These are phyloP conservation scores for Neosilurus mollespiculum DNA, from an alignment of 2,797 vertebrate species.

Conservation along the genomic window DNA sequence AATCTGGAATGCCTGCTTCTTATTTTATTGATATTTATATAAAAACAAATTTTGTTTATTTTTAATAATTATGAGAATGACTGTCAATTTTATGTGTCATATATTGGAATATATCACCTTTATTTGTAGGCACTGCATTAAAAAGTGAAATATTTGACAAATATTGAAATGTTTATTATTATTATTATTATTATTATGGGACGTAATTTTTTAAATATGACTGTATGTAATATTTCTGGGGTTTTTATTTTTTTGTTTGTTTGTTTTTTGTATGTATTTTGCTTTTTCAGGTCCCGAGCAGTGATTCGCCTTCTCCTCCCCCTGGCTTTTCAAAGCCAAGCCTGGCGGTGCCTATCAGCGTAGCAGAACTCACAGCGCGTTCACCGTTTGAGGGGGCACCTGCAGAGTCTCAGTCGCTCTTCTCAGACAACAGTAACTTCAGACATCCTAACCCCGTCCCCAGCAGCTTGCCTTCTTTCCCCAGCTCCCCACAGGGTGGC, in stretches of 20 bases:
- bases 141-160: too few relatives aligned
- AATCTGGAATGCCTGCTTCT: too few relatives aligned
- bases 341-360: constrained; percentile 80
- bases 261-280: background rate
- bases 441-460: constrained; percentile 86
- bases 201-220: background rate
- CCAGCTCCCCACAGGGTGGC: constrained; percentile 81
- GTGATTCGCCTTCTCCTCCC: constrained; percentile 82
- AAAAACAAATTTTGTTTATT: too few relatives aligned
- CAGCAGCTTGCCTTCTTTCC: constrained; percentile 82
- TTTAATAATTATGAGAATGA: too few relatives aligned
- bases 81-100: too few relatives aligned
- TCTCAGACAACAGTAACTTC: constrained; percentile 84
- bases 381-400: constrained; percentile 86
- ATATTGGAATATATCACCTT: too few relatives aligned
- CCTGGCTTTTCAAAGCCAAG: constrained; percentile 83
- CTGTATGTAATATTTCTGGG: background rate
- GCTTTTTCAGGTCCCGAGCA: constrained; percentile 74
- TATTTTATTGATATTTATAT: too few relatives aligned
- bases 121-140: too few relatives aligned
- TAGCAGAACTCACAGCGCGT: constrained; percentile 81
- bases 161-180: too few relatives aligned
- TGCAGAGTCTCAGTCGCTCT: constrained; percentile 86
- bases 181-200: too few relatives aligned
- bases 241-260: too few relatives aligned